Base-by-base conservation (phyloP, 2,113 vertebrate species). In the Cyphomyrus plagiostoma region DNA sequence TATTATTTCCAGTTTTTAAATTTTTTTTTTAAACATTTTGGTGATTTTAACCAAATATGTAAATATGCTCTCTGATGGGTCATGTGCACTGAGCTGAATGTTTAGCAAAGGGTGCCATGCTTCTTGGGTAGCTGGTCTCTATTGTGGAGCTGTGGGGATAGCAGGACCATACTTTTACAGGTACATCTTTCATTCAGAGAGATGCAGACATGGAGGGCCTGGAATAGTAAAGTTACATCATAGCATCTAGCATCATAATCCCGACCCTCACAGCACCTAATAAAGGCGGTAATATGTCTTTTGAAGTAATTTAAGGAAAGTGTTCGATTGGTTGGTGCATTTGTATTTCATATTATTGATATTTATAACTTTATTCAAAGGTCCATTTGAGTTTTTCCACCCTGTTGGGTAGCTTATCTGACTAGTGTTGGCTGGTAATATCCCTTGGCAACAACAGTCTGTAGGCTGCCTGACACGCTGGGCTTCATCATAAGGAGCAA, bases 381-480 rank as follows among this genome's bases (percentile, higher is more conserved):
- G 48, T 86, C 13, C n/a, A 30, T 45, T 39, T 42, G 30, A 93
- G 93, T 94, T 86, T 92, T 96, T 96, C 97, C 97, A 94, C 95
- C 94, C 93, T 97, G 94, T 98, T 97, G 96, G 98, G 95, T 99
- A 99, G 98, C 98, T 99, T 99, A 99, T 99, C 97, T 99, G 98
- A 99, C 98, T 99, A 98, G 98, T 99, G 98, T 99, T 99, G 98
- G 98, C 98, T 98, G 96, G 97, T 97, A 70, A 93, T 92, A 95
- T 95, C 91, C 90, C 95, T 96, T 95, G 98, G 97, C 98, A 97
- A 97, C 98, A 98, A 95, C 96, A 94, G 97, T 99, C 96, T 98
- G 97, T 99, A 98, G 96, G 98, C 98, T 99, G 97, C 95, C 98
- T 97, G 98, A 99, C 97, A 97, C 94, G 96, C 95, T 97, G 97